phyloP scores from a whole-genome alignment of 1,140 invertebrate species.

The Cyrtorhinus lividipennis region DNA sequence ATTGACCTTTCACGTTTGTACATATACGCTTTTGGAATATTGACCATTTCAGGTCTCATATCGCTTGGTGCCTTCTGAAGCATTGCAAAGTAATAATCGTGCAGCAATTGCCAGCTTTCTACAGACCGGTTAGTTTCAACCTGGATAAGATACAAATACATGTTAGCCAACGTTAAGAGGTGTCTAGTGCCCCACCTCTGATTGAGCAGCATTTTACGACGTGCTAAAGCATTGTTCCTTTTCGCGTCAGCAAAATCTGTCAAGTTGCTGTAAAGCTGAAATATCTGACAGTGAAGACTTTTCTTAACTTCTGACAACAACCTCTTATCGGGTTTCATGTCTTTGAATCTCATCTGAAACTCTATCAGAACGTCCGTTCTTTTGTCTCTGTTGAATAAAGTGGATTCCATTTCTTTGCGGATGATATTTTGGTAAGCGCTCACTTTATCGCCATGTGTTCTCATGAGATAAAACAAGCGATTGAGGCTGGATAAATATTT shows the following conservation, averaged over 20 bases:
- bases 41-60: neutral
- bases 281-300: conserved; percentile 16
- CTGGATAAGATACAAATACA: conserved; percentile 13
- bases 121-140: conserved; percentile 17
- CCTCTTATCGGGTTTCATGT: conserved; percentile 8
- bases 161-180: neutral
- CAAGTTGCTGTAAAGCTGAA: conserved; percentile 13
- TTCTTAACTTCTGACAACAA: conserved; percentile 10
- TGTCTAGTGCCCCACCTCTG: conserved; percentile 14
- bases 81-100: conserved; percentile 15
- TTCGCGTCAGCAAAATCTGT: conserved; percentile 14
- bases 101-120: conserved; percentile 18
- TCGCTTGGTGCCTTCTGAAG: neutral
- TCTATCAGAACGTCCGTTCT: conserved; percentile 16
- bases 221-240: neutral
- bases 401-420: neutral
- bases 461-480: neutral
- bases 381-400: neutral
- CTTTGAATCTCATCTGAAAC: conserved; percentile 20
- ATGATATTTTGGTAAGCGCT: conserved; percentile 14
- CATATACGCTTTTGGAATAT: neutral
- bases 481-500: conserved; percentile 6
- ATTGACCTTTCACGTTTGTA: neutral
- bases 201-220: neutral
- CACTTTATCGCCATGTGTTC: neutral